Base-by-base conservation (phyloP, 2,113 vertebrate genomes). In the Rhegmatorhina hoffmannsi region DNA sequence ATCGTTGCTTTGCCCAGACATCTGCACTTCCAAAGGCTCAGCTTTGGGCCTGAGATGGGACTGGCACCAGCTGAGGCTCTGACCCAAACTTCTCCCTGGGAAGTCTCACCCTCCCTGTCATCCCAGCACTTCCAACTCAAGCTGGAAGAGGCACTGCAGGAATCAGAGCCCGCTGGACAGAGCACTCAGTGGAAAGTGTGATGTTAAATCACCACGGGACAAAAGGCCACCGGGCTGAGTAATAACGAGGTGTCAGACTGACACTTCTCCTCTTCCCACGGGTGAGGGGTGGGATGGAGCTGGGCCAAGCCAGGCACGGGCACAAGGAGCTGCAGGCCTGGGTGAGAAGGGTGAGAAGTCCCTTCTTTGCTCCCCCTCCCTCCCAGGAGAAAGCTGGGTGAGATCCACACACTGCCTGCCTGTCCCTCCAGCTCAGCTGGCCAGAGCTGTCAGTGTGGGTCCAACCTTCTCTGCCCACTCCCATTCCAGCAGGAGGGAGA, bases 11-110 rank as follows among this genome's bases (percentile, higher is more conserved):
- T 88, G 53, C 90, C 50, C 13, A 70, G 58, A 94, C 94, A 96
- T 90, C 95, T 94, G 87, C 55, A 2, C 58, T 89, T 89, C 84
- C 68, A 55, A n/a, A 87, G 28, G 5, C 59, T 90, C 92, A 96
- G 1, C 75, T 78, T 33, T 1, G 69, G 74, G 72, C 74, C 64
- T 84, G 87, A 84, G 49, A 59, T 3, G 92, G 55, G 88, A 84
- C 67, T 86, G n/a, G 43, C 34, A 25, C 12, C 2, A 38, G 55
- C 68, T 18, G 56, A 70, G 64, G 26, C 49, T 92, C 80, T 4
- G 25, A 43, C 83, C 79, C 58, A 53, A 50, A 15, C 33, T 33
- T 53, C 43, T 33, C 67, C 28, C 73, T 40, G 67, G 2, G 70
- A 70, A 80, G 81, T n/a, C 90, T 59, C 93, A 66, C 31, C 25